phyloP scores from a whole-genome alignment of 2,797 vertebrate genomes.

The Phyllotis vaccarum region DNA sequence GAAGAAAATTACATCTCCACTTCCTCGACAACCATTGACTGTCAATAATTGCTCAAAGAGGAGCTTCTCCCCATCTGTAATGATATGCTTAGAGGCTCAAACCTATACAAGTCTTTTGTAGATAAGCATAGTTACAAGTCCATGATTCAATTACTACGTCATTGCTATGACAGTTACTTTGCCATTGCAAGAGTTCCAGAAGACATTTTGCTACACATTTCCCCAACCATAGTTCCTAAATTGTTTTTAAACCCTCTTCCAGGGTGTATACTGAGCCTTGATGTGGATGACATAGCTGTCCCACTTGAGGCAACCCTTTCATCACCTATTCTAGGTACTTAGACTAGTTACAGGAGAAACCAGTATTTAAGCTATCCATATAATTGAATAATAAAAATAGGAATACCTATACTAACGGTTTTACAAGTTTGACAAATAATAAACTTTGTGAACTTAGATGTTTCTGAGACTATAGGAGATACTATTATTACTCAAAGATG shows the following conservation, averaged over 20 bases:
- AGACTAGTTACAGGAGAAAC: neutral
- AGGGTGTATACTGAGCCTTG: neutral
- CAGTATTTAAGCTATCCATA: neutral
- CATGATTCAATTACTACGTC: neutral
- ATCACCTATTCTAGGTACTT: neutral
- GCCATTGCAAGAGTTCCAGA: neutral
- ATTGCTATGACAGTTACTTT: neutral
- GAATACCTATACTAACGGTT: neutral
- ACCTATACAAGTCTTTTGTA: neutral
- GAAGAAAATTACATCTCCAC: neutral
- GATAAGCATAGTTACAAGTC: neutral
- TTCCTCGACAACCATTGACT: neutral
- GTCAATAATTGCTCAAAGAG: neutral
- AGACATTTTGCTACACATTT: neutral
- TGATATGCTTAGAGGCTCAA: neutral
- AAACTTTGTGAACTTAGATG: neutral
- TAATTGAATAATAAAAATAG: constrained; percentile 1
- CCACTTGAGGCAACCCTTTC: neutral
- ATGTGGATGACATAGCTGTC: neutral
- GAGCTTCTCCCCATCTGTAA: neutral
- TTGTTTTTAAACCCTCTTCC: neutral
- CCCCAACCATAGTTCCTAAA: neutral
- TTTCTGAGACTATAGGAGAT: neutral
- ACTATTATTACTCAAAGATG: neutral
- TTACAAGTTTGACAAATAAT: neutral